Conservation (phyloP, 2,888 invertebrate genomes). For the Dermolepida albohirtum region DNA sequence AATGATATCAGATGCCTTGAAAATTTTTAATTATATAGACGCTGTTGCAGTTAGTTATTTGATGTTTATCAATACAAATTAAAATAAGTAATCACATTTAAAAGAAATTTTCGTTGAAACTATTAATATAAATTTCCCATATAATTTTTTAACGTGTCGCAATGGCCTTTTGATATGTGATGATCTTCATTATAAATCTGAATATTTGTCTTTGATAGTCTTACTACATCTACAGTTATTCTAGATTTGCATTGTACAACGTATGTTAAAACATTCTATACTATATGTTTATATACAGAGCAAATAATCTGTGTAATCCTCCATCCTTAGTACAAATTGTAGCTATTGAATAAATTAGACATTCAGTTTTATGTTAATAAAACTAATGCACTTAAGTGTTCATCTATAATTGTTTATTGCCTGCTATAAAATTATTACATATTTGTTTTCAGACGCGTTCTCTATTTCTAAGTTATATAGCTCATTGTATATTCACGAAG, state of each 20-base stretch:
- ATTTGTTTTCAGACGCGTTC: no score
- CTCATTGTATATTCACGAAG: no score
- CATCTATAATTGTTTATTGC: no score
- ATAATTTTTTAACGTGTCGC: no score
- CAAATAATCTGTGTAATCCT: no score
- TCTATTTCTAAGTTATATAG: no score
- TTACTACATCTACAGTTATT: background rate
- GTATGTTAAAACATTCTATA: background rate
- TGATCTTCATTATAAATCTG: background rate
- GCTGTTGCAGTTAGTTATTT: background rate
- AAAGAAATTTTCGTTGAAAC: background rate
- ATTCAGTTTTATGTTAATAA: no score
- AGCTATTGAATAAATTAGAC: no score
- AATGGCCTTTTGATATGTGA: no score
- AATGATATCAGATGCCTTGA: constrained; percentile 48
- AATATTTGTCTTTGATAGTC: background rate
- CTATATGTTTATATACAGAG: background rate
- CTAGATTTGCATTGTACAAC: background rate
- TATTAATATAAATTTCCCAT: background rate
- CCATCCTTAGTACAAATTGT: no score
- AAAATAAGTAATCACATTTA: background rate
- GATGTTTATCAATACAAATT: constrained; percentile 5
- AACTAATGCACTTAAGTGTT: no score
- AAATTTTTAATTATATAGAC: constrained; percentile 35
- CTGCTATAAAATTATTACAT: no score